Conservation (phyloP, 2,797 vertebrate species). For the Bradypodion ventrale region DNA sequence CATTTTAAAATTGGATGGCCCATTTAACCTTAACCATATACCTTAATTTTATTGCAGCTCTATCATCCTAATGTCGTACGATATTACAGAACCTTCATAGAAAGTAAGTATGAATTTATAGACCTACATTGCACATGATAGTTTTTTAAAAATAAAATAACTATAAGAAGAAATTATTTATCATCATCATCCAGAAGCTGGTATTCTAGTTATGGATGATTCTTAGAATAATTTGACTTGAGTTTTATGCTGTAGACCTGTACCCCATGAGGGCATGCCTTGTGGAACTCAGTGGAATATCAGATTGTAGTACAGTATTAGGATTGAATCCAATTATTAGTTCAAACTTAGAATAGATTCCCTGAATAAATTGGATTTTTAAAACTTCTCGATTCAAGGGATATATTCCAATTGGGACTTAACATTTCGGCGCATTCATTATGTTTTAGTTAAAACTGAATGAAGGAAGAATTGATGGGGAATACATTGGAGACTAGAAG, state of each 20-base stretch:
- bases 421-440: too few species aligned
- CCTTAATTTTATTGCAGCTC: slow-evolving; percentile 77
- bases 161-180: not conserved
- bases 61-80: slow-evolving; percentile 88
- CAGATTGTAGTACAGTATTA: too few species aligned
- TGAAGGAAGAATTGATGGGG: not conserved
- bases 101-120: slow-evolving; percentile 80
- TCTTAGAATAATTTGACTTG: not conserved
- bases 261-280: not conserved
- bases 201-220: not conserved
- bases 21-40: slow-evolving; percentile 28
- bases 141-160: not conserved
- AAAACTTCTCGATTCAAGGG: too few species aligned
- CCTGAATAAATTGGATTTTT: too few species aligned
- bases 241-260: not conserved
- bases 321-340: too few species aligned
- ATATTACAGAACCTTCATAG: slow-evolving; percentile 92
- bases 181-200: not conserved
- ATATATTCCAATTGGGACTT: too few species aligned
- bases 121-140: not conserved
- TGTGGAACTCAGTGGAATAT: not conserved
- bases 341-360: too few species aligned
- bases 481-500: not conserved
- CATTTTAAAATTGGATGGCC: slow-evolving; percentile 15
- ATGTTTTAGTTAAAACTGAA: not conserved